phyloP scores from a whole-genome alignment of 2,113 vertebrate species.

The Platysteira castanea region DNA sequence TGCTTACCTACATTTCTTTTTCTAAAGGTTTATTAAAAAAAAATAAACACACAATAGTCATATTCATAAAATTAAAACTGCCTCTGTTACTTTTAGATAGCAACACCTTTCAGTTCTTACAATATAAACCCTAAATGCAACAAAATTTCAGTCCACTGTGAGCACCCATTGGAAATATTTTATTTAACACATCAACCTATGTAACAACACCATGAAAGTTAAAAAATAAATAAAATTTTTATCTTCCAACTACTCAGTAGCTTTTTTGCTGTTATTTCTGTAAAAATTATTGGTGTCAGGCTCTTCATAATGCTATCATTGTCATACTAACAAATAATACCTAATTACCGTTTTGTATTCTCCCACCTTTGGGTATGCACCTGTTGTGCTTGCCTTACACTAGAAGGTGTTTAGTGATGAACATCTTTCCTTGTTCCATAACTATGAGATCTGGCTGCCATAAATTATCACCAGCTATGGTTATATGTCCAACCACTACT shows the following conservation, averaged over 20 bases:
- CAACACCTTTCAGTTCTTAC: neutral
- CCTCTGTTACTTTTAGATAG: neutral
- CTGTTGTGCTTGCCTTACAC: fast-evolving
- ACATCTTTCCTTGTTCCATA: neutral
- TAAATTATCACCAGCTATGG: neutral
- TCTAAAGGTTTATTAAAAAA: neutral
- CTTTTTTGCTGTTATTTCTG: neutral
- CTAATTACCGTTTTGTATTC: too few relatives aligned
- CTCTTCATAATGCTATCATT: neutral
- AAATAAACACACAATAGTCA: neutral
- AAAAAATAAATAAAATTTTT: neutral
- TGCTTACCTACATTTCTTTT: neutral
- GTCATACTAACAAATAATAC: neutral
- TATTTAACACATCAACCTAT: neutral
- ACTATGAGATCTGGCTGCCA: neutral
- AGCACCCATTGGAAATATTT: neutral
- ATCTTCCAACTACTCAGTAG: neutral
- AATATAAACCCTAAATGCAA: neutral
- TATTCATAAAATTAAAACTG: neutral
- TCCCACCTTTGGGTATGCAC: neutral
- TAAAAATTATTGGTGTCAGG: neutral
- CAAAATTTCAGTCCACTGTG: neutral
- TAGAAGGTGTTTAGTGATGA: neutral
- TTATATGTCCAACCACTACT: fast-evolving
- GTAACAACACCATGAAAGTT: neutral